Conservation (phyloP, 1,140 invertebrate species). For the Hycleus cichorii region DNA sequence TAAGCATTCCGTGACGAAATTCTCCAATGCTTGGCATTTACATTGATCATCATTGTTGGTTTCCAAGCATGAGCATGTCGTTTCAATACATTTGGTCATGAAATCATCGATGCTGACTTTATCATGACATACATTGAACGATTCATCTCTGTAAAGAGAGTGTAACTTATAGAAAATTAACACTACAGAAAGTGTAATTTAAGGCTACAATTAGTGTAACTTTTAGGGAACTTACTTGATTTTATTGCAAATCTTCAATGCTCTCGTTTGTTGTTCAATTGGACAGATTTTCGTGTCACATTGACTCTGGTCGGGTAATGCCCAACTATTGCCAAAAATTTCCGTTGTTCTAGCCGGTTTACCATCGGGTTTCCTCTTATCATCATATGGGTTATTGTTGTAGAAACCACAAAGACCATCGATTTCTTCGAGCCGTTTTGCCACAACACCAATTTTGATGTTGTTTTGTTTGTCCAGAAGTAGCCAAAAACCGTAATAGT, state of each 20-base stretch:
- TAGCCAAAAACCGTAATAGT: conserved; percentile 63
- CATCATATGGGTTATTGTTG: conserved; percentile 57
- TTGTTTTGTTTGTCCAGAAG: conserved; percentile 60
- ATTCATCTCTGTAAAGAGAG: conserved; percentile 43
- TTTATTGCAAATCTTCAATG: conserved; percentile 54
- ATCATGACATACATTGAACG: conserved; percentile 48
- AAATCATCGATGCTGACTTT: conserved; percentile 56
- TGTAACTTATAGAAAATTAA: too few relatives aligned
- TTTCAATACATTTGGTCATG: conserved; percentile 63
- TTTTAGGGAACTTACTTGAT: conserved; percentile 42
- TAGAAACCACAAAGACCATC: conserved; percentile 75
- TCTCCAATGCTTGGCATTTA: conserved; percentile 58
- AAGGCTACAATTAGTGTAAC: neutral
- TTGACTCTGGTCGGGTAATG: conserved; percentile 43
- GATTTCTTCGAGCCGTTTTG: conserved; percentile 52
- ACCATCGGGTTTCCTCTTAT: conserved; percentile 63
- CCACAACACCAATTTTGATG: conserved; percentile 61
- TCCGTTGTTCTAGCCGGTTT: conserved; percentile 50
- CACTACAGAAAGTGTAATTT: too few relatives aligned
- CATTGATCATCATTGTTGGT: conserved; percentile 50
- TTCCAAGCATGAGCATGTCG: conserved; percentile 60
- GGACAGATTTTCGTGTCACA: conserved; percentile 54
- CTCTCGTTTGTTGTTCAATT: conserved; percentile 49
- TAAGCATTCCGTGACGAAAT: conserved; percentile 64
- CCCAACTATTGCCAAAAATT: conserved; percentile 70